phyloP scores from a whole-genome alignment of 2,888 invertebrate genomes.

The Deilephila elpenor region DNA sequence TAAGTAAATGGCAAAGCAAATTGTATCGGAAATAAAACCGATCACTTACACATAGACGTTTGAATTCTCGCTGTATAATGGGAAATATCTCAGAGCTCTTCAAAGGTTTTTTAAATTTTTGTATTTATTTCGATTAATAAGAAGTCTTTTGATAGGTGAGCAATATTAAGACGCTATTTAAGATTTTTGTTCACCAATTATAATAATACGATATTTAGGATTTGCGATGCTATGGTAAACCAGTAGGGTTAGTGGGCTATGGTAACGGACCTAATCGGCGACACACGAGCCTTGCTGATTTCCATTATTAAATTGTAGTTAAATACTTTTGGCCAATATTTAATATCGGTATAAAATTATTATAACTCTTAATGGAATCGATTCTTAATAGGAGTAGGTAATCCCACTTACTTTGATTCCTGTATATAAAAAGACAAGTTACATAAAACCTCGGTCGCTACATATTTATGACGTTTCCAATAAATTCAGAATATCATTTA shows the following conservation, averaged over 20 bases:
- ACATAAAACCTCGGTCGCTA: neutral
- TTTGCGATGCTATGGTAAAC: neutral
- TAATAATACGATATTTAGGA: neutral
- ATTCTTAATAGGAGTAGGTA: too few species aligned
- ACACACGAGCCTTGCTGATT: too few species aligned
- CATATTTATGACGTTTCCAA: neutral
- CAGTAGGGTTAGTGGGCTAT: too few species aligned
- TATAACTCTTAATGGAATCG: too few species aligned
- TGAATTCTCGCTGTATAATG: conserved; percentile 1
- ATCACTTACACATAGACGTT: neutral
- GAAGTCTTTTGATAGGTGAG: neutral
- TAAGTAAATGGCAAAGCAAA: conserved; percentile 11
- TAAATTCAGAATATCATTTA: neutral
- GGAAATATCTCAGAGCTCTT: neutral
- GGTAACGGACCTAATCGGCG: too few species aligned
- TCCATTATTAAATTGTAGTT: too few species aligned
- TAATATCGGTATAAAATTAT: too few species aligned
- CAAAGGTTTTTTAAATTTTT: neutral
- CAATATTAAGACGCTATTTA: neutral
- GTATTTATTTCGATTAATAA: neutral
- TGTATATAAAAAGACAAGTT: too few species aligned
- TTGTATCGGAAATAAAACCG: conserved; percentile 5
- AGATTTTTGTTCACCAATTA: neutral
- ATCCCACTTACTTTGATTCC: too few species aligned
- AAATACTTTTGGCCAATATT: too few species aligned